Base-by-base conservation (phyloP, 2,888 invertebrate species). In the Rhodophaea formosa region DNA sequence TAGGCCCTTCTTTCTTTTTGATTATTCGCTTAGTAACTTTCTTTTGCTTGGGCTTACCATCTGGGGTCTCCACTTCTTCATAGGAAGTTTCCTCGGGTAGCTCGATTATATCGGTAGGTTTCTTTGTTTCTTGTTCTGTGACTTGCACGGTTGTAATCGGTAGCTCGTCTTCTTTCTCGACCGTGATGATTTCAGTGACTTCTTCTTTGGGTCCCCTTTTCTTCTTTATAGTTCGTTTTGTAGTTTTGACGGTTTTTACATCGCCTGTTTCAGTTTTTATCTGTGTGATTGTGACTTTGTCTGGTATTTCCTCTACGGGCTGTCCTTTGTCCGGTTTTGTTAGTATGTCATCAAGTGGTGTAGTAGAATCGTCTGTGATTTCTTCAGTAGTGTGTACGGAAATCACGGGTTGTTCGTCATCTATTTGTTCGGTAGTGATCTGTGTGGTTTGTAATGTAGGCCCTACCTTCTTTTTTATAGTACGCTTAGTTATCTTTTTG, bases 101-200 rank as follows among this genome's bases (percentile, higher is more conserved):
- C 15, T 43, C 43, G 23, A 53, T n/a, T 0, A 7, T 55, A 61
- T 66, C 57, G 44, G 61, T 65, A 65, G 60, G 67, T 74, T 67
- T 55, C 0, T 61, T 56, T 51, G 77, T 0, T 5, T 59, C 1
- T 62, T 59, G 57, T 7, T 62, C 60, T n/a, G 59, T 60, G 47
- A 60, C 62, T 44, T 59, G 55, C 23, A 66, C 32, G 0, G 61
- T 60, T 5, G 65, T 0, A 3, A 58, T 60, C 10, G 79, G 71
- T 45, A 72, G 30, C 57, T 84, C 83, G 72, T 87, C 72, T 69
- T 91, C 73, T 79, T 84, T 62, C 59, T 79, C 68, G 70, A 74
- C 80, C 64, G 84, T 85, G 0, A 46, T 61, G 1, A 64, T 62
- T 1, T 62, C 1, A 45, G 66, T 66, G 0, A 67, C 68, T 56